Base-by-base conservation (phyloP, 2,113 vertebrate genomes). In the Leptocoma aspasia region DNA sequence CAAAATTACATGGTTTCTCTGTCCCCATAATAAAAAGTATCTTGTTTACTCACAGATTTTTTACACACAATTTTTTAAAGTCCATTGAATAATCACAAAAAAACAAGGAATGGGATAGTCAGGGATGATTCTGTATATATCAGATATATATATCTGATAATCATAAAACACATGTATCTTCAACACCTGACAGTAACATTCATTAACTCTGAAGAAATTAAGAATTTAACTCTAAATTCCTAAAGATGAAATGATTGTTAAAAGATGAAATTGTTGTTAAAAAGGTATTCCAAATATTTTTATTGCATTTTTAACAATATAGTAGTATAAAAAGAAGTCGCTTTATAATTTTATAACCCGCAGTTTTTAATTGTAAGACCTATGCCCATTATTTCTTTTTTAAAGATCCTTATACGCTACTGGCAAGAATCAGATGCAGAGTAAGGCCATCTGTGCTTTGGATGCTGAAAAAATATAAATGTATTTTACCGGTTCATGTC, bases 1-100 rank as follows among this genome's bases (percentile, higher is more conserved):
- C 39, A 88, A 95, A 97, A 96, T 86, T 57, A 79, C 50, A 94
- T 11, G 9, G 45, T 91, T 95, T 96, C 81, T 81, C 68, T 93
- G 56, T 70, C 21, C 17, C 9, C 1, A 0, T 52, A 89, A 89
- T 21, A 87, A 96, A 96, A 95, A 94, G 26, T 16, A 52, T 28
- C 56, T 24, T 95, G 30, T 88, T 82, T 53, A 87, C 50, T 91
- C 54, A 81, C 21, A 87, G n/a, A 47, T 53, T 53, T 75, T 86
- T 88, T 91, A 75, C 49, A 78, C 24, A 33, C 2, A 11, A 4
- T n/a, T 72, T 61, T 72, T 85, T 54, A 2, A 92, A 75, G 11
- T 52, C 13, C 35, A 59, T 44, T 56, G 42, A 72, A 64, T 0
- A 0, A 44, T 66, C 5, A 66, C 10, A 7, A 68, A 70, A 33